Percentiles rank a stretch among this genome's conserved stretches.
Conservation (phyloP, 2,113 vertebrate species). For the Ptilorrhoa leucosticta region DNA sequence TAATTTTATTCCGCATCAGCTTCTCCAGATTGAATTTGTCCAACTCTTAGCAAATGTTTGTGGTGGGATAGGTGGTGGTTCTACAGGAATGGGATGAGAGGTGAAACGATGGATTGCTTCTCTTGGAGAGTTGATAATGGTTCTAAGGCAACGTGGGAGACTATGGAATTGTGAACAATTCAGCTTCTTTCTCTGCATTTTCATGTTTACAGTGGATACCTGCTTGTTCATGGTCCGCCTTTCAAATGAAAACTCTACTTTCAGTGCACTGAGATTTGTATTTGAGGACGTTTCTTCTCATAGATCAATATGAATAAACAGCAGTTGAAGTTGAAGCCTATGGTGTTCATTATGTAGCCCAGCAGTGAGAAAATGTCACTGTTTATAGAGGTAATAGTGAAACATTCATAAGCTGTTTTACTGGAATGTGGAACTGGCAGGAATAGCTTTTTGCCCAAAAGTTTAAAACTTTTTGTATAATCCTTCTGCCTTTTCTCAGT, state of each 20-base stretch:
- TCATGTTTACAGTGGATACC: fast-evolving
- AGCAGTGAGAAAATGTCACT: background rate
- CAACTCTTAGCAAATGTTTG: background rate
- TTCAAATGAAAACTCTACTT: background rate
- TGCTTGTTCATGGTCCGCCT: background rate
- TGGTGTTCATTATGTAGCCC: background rate
- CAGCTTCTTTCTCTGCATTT: background rate
- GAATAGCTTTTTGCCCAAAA: background rate
- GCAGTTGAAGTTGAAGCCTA: background rate
- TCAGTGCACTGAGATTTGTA: fast-evolving
- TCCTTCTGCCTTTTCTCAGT: background rate
- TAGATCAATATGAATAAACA: background rate
- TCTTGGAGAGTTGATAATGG: background rate
- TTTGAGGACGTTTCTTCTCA: background rate
- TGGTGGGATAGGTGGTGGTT: background rate
- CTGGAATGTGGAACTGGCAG: background rate
- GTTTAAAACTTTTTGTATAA: background rate
- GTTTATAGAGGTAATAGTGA: background rate
- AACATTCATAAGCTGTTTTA: background rate
- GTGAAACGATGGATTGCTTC: background rate
- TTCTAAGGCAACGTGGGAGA: background rate
- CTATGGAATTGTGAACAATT: background rate
- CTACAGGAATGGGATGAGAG: background rate
- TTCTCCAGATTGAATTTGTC: background rate
- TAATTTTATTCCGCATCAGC: background rate